A percentile compares a stretch with the other conserved stretches of the same genome.
Evolutionary conservation across 1,140 invertebrate genomes (phyloP).

Genomic region (Listronotus bonariensis): DNA sequence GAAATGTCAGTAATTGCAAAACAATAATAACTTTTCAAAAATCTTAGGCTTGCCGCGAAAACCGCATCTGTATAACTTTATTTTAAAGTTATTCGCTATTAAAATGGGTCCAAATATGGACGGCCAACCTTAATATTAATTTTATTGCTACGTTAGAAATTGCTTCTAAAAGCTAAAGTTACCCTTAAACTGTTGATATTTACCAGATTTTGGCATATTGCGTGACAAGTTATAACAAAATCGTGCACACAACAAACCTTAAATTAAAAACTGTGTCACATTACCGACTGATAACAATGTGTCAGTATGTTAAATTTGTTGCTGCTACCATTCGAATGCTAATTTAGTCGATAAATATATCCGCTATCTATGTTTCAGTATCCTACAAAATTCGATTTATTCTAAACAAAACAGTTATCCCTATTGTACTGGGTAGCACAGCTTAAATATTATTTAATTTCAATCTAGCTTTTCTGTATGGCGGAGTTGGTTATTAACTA

Average conservation of each 20-base stretch:
- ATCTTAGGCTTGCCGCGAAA: no score
- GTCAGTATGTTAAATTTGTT: slow-evolving; percentile 17
- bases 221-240: slow-evolving; percentile 2
- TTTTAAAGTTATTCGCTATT: no score
- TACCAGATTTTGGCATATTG: slow-evolving; percentile 34
- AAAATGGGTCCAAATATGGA: no score
- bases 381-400: slow-evolving; percentile 15
- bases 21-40: no score
- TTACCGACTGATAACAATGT: slow-evolving; percentile 12
- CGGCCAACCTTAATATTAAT: no score
- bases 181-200: slow-evolving; percentile 9
- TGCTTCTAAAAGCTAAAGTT: background rate
- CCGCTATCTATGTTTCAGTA: slow-evolving; percentile 25
- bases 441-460: no score
- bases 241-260: slow-evolving; percentile 7
- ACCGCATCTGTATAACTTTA: no score
- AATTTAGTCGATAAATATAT: slow-evolving; percentile 29
- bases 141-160: no score
- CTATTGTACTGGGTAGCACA: no score
- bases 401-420: background rate
- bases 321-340: slow-evolving; percentile 20
- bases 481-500: no score
- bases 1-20: no score
- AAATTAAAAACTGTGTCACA: slow-evolving; percentile 12
- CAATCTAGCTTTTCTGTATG: no score